Conservation (phyloP, 2,888 invertebrate genomes). For the Acanthosepion pharaonis region DNA sequence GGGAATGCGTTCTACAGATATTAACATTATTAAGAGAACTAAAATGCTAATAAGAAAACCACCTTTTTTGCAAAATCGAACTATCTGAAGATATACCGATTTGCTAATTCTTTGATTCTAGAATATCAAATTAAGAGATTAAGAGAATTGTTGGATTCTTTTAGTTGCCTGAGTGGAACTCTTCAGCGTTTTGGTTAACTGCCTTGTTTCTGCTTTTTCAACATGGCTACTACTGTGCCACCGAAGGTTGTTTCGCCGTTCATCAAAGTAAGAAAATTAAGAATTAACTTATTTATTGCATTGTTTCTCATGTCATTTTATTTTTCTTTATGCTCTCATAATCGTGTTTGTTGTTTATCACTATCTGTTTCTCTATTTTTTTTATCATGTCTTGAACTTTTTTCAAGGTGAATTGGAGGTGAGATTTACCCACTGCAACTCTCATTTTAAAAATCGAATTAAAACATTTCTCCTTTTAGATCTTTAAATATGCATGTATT, state of each 20-base stretch:
- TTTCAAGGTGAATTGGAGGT: constrained; percentile 42
- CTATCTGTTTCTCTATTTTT: not conserved
- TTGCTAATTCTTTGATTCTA: not conserved
- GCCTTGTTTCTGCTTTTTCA: not conserved
- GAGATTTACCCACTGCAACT: not conserved
- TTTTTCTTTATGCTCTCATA: not conserved
- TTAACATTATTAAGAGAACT: too few relatives aligned
- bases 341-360: not conserved
- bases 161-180: not conserved
- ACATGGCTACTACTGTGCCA: constrained; percentile 53
- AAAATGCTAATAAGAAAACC: too few relatives aligned
- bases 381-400: not conserved
- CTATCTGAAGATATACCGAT: too few relatives aligned
- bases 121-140: not conserved
- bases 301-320: not conserved
- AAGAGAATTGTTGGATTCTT: not conserved
- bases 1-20: not conserved
- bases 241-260: constrained; percentile 52
- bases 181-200: not conserved
- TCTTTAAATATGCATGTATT: not conserved
- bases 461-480: not conserved
- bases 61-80: too few relatives aligned
- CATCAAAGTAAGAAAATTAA: constrained; percentile 51
- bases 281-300: not conserved
- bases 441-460: not conserved